These are phyloP conservation scores for Callospermophilus lateralis DNA, from an alignment of 2,113 vertebrate species.

Conservation along the genomic window DNA sequence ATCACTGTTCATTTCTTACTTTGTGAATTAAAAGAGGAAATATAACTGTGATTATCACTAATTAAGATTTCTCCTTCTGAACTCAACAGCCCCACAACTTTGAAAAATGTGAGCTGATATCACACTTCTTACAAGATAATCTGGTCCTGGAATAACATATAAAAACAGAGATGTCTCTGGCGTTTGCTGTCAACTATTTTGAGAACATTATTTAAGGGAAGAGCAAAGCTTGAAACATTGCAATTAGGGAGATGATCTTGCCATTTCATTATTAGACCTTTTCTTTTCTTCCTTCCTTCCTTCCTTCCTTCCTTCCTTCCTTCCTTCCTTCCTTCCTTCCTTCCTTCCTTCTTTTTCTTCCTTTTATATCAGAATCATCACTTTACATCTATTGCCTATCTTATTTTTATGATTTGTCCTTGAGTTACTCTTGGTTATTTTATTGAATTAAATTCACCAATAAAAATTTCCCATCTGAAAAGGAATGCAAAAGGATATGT, in stretches of 20 bases:
- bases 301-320: too few species aligned
- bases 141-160: background rate
- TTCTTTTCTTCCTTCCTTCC: too few species aligned
- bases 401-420: background rate
- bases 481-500: background rate
- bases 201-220: background rate
- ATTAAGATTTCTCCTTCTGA: background rate
- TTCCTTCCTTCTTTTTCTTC: too few species aligned
- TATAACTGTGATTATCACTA: fast-evolving
- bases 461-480: background rate
- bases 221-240: background rate
- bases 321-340: too few species aligned
- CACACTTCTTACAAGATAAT: background rate
- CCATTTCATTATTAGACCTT: background rate
- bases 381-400: background rate
- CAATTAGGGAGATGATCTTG: background rate
- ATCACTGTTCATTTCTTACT: background rate
- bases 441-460: conserved; percentile 1
- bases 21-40: background rate
- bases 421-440: background rate
- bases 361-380: background rate
- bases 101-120: background rate
- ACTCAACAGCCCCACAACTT: background rate
- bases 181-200: background rate
- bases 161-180: background rate